Evolutionary conservation across 2,113 vertebrate genomes (phyloP), one percentile per base, ranked within the genome.

Genomic region (Labeo catla): DNA sequence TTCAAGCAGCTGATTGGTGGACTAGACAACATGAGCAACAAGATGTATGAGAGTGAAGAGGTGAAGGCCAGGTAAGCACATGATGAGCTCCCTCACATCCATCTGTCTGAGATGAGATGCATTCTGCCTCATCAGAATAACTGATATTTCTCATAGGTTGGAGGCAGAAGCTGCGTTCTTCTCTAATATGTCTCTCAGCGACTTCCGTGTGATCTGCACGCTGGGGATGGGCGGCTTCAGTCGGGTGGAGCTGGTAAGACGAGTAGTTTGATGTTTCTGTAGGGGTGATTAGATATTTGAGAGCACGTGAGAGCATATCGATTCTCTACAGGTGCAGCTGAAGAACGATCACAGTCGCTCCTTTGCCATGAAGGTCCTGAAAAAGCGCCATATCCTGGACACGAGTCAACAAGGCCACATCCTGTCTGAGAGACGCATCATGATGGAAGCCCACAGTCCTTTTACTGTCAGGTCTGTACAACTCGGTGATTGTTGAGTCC

Each of bases 161-260:
- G 91, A 92, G 87, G 91, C 76, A 0, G 93, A 95, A 74, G 89
- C 88, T 0, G 90, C 88, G 1, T 94, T 93, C 86, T 94, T 95
- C 86, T 93, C 92, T 85, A 78, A 59, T 0, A 76, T 95, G 61
- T 90, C 91, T 0, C 91, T 94, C 0, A 66, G 6, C 6, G 93
- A 95, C 36, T 88, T 95, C 82, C 88, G 73, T 1, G 81, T 91
- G n/a, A 80, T 95, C 88, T 92, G 91, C 83, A 94, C 93, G 8
- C 91, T 95, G 57, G 95, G 94, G 34, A 23, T 95, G 61, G 93
- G 95, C 6, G 94, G 94, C 28, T 95, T 95, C 90, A 95, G 94
- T 4, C 93, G 94, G 0, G 95, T 95, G 57, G 93, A 95, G 86
- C 91, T 95, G 93, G 94, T 95, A 82, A 85, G 89, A 4, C 8